Evolutionary conservation across 2,113 vertebrate species (phyloP), one percentile per base, ranked within the genome.

Genomic region (Etia nguti): DNA sequence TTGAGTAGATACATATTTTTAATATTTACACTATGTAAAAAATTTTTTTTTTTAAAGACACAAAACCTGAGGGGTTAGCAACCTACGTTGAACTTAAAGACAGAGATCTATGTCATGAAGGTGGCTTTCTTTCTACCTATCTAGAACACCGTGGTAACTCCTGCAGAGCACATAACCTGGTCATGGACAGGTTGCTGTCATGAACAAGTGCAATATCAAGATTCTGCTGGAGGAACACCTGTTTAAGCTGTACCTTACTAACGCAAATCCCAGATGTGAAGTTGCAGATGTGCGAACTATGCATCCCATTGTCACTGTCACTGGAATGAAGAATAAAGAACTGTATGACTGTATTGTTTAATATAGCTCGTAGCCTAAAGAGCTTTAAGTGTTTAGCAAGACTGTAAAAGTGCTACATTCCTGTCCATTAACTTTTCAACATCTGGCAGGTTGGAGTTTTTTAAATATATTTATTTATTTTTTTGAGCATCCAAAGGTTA

Each of bases 171-270:
- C 62, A 22, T 15, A 36, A 41, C 62, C 62, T 22, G 62, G 34
- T 68, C 20, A 15, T 12, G 29, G 34, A 60, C 57, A 31, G 26
- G 57, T 60, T 34, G 57, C 57, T 60, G 29, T 60, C 29, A 34
- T 20, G 18, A 65, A 13, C 60, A 68, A 22, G 0, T 41, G 6
- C 34, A 22, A 41, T 68, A 41, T 68, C 6, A 22, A 22, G 36
- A 2, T 22, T 68, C 34, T 68, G 36, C 62, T 22, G 62, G 62
- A 41, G 3, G 36, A 41, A 68, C n/a, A 15, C 0, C 20, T 2
- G 62, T 1, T 41, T 68, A 41, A 4, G 1, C 0, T 0, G 6
- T 8, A 0, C 2, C 62, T 41, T 68, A 68, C n/a, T 9, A 68
- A 41, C 36, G 41, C 36, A n/a, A 68, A 68, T 22, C 36, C 36